Percentiles rank a stretch among this genome's conserved stretches.
phyloP scores from a whole-genome alignment of 2,113 vertebrate genomes.

The Picathartes gymnocephalus region DNA sequence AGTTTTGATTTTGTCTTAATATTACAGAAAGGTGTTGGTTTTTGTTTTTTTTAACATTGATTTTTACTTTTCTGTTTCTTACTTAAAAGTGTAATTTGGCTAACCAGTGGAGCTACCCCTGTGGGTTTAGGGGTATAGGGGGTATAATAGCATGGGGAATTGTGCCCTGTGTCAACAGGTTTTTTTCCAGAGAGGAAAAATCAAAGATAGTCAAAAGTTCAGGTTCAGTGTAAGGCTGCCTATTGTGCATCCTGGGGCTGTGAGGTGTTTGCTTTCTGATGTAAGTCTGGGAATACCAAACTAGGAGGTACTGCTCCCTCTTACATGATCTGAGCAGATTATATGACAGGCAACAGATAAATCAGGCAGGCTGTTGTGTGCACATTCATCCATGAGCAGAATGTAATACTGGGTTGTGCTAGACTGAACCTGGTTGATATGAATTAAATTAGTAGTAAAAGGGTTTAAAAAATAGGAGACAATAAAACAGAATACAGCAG shows the following conservation, averaged over 20 bases:
- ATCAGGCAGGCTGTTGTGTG: not conserved
- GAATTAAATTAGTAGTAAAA: not conserved
- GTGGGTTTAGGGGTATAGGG: not conserved
- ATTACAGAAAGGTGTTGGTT: not conserved
- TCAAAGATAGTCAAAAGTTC: not conserved
- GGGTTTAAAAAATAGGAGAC: not conserved
- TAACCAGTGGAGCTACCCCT: not conserved
- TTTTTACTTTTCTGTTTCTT: not conserved
- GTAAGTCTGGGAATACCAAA: not conserved
- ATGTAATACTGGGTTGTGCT: not conserved
- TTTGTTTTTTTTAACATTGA: not conserved
- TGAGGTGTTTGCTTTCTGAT: not conserved
- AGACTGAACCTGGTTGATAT: not conserved
- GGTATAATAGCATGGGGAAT: not conserved
- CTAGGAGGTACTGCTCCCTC: not conserved
- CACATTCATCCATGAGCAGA: not conserved
- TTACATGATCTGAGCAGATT: not conserved
- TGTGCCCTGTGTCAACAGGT: not conserved
- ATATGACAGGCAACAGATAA: not conserved
- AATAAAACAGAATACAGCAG: not conserved
- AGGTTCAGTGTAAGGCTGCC: not conserved
- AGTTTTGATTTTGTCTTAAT: not conserved
- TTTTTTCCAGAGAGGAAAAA: not conserved
- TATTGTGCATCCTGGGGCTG: not conserved
- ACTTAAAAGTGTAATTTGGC: not conserved